These are phyloP conservation scores for Synanthedon tipuliformis DNA, from an alignment of 2,888 invertebrate genomes.

Conservation along the genomic window DNA sequence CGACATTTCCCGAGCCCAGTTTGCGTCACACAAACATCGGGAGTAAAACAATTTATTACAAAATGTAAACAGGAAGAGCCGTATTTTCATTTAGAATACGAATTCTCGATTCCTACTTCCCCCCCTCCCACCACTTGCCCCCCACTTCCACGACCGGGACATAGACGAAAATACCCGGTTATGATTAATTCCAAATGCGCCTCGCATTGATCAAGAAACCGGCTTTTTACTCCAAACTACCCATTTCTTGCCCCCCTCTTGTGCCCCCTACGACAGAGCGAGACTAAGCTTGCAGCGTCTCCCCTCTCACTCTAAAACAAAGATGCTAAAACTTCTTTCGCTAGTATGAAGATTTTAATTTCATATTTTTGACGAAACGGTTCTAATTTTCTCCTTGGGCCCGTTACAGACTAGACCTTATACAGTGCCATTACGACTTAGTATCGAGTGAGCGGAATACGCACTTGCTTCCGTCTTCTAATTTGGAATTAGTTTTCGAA, in stretches of 20 bases:
- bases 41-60: conserved; percentile 69
- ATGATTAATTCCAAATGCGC: conserved; percentile 70
- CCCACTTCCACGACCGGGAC: conserved; percentile 20
- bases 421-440: conserved; percentile 6
- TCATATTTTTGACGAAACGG: conserved; percentile 70
- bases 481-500: conserved; percentile 69
- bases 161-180: conserved; percentile 70
- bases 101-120: conserved; percentile 46
- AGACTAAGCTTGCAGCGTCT: conserved; percentile 60
- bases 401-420: conserved; percentile 22
- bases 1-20: conserved; percentile 14
- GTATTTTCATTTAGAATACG: conserved; percentile 71
- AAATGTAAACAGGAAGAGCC: conserved; percentile 70
- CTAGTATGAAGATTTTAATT: conserved; percentile 72
- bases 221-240: conserved; percentile 70
- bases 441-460: conserved; percentile 9
- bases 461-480: conserved; percentile 67
- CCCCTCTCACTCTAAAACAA: conserved; percentile 68
- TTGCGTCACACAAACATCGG: conserved; percentile 46
- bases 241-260: conserved; percentile 46
- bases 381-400: conserved; percentile 51
- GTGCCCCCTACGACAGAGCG: conserved; percentile 35
- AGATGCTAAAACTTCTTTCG: conserved; percentile 72
- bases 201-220: conserved; percentile 69
- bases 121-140: conserved; percentile 18